Conservation (phyloP, 2,797 vertebrate genomes). For the Bovichtus diacanthus region DNA sequence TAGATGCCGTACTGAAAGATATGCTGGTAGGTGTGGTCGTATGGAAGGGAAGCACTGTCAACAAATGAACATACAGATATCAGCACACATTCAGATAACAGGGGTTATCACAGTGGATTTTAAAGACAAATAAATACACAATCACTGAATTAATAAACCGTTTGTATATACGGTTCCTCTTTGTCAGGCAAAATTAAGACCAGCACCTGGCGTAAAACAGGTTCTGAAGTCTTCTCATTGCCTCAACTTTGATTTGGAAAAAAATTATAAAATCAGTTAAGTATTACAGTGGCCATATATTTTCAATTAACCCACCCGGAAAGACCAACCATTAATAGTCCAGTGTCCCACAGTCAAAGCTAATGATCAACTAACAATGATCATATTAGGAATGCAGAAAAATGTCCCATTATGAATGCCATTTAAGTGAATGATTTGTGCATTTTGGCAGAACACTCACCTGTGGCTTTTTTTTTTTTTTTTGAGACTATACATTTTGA, state of each 20-base stretch:
- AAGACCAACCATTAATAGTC: not conserved
- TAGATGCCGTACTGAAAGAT: constrained; percentile 86
- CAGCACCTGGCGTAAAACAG: not conserved
- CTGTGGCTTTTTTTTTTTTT: too few relatives aligned
- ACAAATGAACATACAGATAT: constrained; percentile 5
- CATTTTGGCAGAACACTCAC: not conserved
- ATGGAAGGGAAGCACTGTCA: constrained; percentile 84
- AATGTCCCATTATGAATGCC: not conserved
- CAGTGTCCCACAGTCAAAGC: not conserved
- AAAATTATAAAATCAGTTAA: not conserved
- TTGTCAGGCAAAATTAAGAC: not conserved
- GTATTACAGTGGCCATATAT: not conserved
- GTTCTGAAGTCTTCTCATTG: not conserved
- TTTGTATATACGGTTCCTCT: not conserved
- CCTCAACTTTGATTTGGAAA: not conserved
- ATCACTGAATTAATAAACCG: not conserved
- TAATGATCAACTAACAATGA: constrained; percentile 35
- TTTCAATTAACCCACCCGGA: not conserved
- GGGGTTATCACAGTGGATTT: not conserved
- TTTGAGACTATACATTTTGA: not conserved
- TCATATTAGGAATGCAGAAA: constrained; percentile 1
- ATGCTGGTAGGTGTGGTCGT: constrained; percentile 86
- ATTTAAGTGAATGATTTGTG: not conserved
- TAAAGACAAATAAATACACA: not conserved
- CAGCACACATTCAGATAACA: not conserved